Conservation (phyloP, 1,140 invertebrate species). For the Diuraphis noxia region DNA sequence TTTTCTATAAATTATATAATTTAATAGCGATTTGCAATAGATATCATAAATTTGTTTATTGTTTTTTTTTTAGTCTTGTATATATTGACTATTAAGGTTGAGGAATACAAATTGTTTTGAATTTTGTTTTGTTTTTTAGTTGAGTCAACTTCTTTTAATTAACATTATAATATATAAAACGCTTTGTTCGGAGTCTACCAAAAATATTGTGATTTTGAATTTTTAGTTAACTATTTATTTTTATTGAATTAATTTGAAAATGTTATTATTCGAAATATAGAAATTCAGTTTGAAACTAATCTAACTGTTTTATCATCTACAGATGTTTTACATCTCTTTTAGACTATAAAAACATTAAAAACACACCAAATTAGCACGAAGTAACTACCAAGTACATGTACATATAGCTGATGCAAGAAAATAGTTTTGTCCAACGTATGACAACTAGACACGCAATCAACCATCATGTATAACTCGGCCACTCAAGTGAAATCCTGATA, state of each 20-base stretch:
- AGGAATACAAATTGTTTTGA: background rate
- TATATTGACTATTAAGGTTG: background rate
- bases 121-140: background rate
- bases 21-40: background rate
- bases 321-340: background rate
- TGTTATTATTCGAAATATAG: background rate
- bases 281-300: background rate
- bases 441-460: background rate
- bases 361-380: background rate
- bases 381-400: background rate
- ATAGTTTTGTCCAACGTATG: background rate
- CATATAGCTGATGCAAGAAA: too few species aligned
- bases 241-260: conserved; percentile 2
- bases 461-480: too few species aligned
- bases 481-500: too few species aligned
- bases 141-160: background rate
- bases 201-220: background rate
- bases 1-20: background rate
- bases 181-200: background rate
- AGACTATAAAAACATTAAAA: background rate
- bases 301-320: background rate
- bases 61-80: background rate
- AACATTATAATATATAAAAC: background rate
- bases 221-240: conserved; percentile 19
- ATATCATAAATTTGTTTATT: background rate